Base-by-base conservation (phyloP, 2,797 vertebrate genomes). In the Buceros bicornis region DNA sequence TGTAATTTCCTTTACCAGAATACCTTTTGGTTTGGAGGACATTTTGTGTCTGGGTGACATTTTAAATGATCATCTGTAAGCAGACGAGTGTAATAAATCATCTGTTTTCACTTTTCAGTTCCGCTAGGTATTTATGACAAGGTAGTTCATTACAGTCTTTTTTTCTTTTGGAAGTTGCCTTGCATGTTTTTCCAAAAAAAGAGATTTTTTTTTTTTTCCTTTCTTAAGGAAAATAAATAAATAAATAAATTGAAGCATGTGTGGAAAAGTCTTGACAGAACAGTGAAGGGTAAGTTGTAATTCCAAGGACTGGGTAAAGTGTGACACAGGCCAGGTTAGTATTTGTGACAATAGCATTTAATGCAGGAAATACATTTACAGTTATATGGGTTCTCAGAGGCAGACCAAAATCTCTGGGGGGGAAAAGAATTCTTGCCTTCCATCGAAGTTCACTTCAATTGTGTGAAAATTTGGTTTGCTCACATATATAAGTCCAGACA, bases 11-110 rank as follows among this genome's bases (percentile, higher is more conserved):
- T 79, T 84, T 83, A 47, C 35, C 20, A 65, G 47, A 74, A 31
- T 56, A 70, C 4, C 0, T 73, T 92, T 84, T 43, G 10, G 5
- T 72, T 86, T 88, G 43, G 40, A 72, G 43, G 78, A 45, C 40
- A 67, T 91, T 82, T 88, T 95, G 93, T 82, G 80, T 95, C 51
- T 50, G 28, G 6, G 6, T 96, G 82, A 92, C 90, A 94, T 96
- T 95, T 94, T 73, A 95, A 90, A 86, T 47, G 87, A 69, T 91
- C 94, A 93, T 88, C 66, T 60, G 31, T 72, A 79, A 10, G 0
- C 17, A 90, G 67, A 86, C 71, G 93, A 90, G 19, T 70, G 54
- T 93, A 91, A 95, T 96, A 87, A 93, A 93, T 96, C 85, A 58
- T 89, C 80, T 81, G 37, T 42, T 87, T 91, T 94, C 45, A 93